Percentiles rank a stretch among this genome's conserved stretches.
Conservation (phyloP, 2,888 invertebrate genomes). For the Erpobdella octoculata region DNA sequence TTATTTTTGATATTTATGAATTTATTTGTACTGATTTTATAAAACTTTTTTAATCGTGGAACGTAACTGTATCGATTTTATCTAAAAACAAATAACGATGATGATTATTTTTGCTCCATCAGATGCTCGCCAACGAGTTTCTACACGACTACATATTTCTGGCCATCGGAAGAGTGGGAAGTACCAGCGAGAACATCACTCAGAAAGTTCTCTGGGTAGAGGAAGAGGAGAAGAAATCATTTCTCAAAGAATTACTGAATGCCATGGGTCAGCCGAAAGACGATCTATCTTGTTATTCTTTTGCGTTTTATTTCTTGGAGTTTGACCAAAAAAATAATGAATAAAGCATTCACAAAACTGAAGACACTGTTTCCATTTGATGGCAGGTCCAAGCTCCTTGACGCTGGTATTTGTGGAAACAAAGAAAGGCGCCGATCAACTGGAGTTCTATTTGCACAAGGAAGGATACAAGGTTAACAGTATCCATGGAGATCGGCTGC, state of each 20-base stretch:
- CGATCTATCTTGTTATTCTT: background rate
- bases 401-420: constrained; percentile 98
- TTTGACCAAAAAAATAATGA: too few species aligned
- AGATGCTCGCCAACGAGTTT: constrained; percentile 92
- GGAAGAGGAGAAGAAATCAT: constrained; percentile 90
- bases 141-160: constrained; percentile 96
- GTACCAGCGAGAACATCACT: constrained; percentile 97
- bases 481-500: constrained; percentile 95
- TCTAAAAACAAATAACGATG: background rate
- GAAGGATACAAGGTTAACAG: constrained; percentile 92
- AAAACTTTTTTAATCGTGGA: background rate
- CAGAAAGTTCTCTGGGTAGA: constrained; percentile 98
- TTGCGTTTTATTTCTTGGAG: background rate
- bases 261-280: constrained; percentile 54
- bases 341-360: too few species aligned
- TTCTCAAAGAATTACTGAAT: constrained; percentile 86
- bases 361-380: background rate
- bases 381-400: constrained; percentile 55
- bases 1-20: background rate
- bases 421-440: constrained; percentile 94
- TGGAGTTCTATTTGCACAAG: constrained; percentile 83
- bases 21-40: background rate
- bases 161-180: constrained; percentile 96
- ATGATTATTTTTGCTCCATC: constrained; percentile 55
- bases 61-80: background rate